Conservation (phyloP, 2,113 vertebrate genomes). For the Theristicus caerulescens region DNA sequence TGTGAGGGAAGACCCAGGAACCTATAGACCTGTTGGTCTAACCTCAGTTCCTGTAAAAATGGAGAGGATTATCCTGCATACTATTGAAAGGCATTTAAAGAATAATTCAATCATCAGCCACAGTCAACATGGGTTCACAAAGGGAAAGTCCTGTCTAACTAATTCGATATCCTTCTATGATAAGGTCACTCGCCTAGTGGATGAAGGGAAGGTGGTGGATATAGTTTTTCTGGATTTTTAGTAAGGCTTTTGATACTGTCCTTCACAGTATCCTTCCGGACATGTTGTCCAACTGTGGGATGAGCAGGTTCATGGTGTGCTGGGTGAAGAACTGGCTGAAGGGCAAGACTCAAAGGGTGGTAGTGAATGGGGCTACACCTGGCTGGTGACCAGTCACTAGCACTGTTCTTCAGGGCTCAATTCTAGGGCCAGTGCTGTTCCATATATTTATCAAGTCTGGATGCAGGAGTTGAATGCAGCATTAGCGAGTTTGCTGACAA, state of each 20-base stretch:
- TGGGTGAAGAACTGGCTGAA: background rate
- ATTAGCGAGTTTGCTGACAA: background rate
- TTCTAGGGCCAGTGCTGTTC: background rate
- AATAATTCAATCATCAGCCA: background rate
- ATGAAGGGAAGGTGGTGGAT: background rate
- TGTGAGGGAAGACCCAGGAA: background rate
- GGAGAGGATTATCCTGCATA: background rate
- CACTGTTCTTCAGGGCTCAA: background rate
- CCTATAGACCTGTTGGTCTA: background rate
- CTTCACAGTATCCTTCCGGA: background rate
- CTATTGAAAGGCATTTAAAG: background rate
- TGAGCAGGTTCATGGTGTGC: background rate
- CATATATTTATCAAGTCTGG: background rate
- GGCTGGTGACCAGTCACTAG: rapidly evolving
- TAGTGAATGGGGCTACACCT: background rate
- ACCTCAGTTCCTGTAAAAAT: background rate
- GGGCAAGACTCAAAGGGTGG: background rate
- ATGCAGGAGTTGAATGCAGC: background rate
- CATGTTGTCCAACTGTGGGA: background rate
- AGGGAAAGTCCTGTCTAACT: background rate
- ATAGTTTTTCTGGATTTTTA: background rate
- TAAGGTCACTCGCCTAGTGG: background rate
- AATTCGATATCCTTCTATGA: background rate
- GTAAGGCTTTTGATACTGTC: background rate
- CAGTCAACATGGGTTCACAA: background rate